Conservation (phyloP, 2,888 invertebrate species). For the Hemistola chrysoprasaria region DNA sequence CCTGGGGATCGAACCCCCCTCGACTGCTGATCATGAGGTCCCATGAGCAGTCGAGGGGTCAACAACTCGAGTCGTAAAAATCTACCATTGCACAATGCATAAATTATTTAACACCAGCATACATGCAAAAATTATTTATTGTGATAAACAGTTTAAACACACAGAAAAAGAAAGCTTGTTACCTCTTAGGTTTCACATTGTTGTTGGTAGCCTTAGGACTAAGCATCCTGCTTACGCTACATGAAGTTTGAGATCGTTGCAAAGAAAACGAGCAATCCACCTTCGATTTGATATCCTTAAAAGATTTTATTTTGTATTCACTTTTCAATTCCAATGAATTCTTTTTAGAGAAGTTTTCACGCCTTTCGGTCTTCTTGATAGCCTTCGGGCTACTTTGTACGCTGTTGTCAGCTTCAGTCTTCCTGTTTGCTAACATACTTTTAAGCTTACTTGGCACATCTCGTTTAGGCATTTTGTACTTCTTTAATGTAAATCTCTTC, state of each 20-base stretch:
- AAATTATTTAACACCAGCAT: no score
- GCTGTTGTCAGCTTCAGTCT: constrained; percentile 75
- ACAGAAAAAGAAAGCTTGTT: constrained; percentile 4
- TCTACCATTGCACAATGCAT: no score
- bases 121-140: no score
- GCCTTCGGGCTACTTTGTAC: constrained; percentile 83
- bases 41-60: no score
- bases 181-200: constrained; percentile 78
- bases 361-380: constrained; percentile 85
- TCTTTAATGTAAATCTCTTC: constrained; percentile 82
- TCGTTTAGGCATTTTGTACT: constrained; percentile 90
- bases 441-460: constrained; percentile 90
- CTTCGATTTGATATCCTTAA: constrained; percentile 94
- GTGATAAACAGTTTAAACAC: no score
- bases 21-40: no score
- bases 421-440: constrained; percentile 84
- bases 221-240: constrained; percentile 72
- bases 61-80: no score
- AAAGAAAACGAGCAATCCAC: constrained; percentile 83
- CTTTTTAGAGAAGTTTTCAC: constrained; percentile 83
- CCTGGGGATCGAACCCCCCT: no score
- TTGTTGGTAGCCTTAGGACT: constrained; percentile 68
- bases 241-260: constrained; percentile 75
- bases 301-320: constrained; percentile 86
- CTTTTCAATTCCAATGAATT: constrained; percentile 87